Percentiles rank a stretch among this genome's conserved stretches.
These are phyloP conservation scores for Setipinna tenuifilis DNA, from an alignment of 2,797 vertebrate species.

Conservation along the genomic window DNA sequence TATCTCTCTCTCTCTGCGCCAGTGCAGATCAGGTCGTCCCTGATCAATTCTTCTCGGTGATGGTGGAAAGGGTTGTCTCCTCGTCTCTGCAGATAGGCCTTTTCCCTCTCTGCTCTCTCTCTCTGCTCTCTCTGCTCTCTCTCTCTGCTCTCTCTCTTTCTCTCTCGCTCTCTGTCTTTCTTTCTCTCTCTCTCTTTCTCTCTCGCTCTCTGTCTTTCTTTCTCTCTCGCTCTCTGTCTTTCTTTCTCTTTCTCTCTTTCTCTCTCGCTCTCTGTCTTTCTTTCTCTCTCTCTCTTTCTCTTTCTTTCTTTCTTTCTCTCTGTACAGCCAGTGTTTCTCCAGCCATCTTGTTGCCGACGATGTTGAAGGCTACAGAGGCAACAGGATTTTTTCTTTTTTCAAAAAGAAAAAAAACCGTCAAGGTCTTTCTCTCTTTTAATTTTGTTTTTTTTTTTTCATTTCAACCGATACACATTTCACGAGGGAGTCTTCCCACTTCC, in stretches of 20 bases:
- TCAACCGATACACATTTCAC: background rate
- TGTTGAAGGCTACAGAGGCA: background rate
- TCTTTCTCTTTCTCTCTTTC: no score
- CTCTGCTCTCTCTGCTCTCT: background rate
- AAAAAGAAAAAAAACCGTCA: background rate
- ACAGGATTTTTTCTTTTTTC: background rate
- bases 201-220: background rate
- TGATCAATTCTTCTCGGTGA: slow-evolving; percentile 14
- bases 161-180: no score
- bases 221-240: background rate
- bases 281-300: no score
- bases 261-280: background rate
- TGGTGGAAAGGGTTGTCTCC: background rate
- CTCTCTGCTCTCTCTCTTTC: background rate
- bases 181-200: no score
- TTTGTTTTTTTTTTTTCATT: background rate
- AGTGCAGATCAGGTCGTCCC: slow-evolving; percentile 11
- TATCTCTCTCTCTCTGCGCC: background rate
- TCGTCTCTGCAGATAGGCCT: background rate
- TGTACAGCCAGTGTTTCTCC: background rate
- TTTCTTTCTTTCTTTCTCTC: no score
- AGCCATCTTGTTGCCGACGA: background rate
- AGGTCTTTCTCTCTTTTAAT: background rate
- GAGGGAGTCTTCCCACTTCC: background rate
- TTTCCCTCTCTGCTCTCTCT: no score